Conservation (phyloP, 2,797 vertebrate genomes). For the Myripristis murdjan region DNA sequence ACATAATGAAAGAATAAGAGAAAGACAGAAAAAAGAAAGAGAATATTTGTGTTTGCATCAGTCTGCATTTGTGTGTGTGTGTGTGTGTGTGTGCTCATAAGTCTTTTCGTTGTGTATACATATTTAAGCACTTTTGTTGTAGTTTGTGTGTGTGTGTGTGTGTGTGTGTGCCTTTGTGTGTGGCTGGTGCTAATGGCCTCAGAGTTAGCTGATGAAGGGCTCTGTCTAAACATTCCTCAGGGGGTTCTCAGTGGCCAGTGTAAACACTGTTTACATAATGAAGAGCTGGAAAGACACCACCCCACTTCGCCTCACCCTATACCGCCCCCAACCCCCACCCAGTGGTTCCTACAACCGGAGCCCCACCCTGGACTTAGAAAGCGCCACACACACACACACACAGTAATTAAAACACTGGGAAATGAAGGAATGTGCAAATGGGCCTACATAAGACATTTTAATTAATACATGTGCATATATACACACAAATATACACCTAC, state of each 20-base stretch:
- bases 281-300: constrained; percentile 56
- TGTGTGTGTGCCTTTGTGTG: constrained; percentile 19
- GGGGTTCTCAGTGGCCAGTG: constrained; percentile 72
- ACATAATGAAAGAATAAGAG: not conserved
- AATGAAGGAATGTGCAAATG: constrained; percentile 32
- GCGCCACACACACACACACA: constrained; percentile 2
- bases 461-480: constrained; percentile 41
- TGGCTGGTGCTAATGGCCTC: constrained; percentile 55
- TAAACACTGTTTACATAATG: constrained; percentile 81
- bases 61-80: constrained; percentile 1
- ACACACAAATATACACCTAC: constrained; percentile 36
- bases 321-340: constrained; percentile 13
- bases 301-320: not conserved
- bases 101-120: not conserved
- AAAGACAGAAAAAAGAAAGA: no score
- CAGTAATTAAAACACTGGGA: not conserved
- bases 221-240: constrained; percentile 73
- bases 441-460: constrained; percentile 31
- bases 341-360: not conserved
- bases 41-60: not conserved
- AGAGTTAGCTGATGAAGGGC: constrained; percentile 61
- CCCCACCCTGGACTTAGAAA: constrained; percentile 31
- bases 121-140: not conserved
- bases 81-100: no score
- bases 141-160: constrained; percentile 5